Conservation (phyloP, 2,888 invertebrate genomes). For the Cephus rjabovi region DNA sequence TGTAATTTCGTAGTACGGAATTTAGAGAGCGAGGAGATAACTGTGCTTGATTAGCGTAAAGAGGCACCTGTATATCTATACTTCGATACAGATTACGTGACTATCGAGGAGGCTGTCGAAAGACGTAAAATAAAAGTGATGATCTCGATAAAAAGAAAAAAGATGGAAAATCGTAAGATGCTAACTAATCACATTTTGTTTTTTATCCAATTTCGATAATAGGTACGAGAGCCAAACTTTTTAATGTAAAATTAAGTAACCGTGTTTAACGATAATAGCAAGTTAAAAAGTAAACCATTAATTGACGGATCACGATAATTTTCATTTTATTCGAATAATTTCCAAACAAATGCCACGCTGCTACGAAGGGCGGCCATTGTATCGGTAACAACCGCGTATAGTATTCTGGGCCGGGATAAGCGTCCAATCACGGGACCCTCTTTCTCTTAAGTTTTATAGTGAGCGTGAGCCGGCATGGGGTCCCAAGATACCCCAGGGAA, state of each 20-base stretch:
- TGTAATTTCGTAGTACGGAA: background rate
- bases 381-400: slow-evolving; percentile 11
- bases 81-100: background rate
- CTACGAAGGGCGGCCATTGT: slow-evolving; percentile 13
- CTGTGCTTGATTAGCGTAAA: background rate
- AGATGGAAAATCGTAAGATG: background rate
- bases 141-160: background rate
- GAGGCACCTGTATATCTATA: background rate
- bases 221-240: background rate
- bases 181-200: background rate
- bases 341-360: background rate
- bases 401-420: slow-evolving; percentile 7
- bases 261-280: background rate
- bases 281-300: background rate
- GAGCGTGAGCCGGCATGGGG: slow-evolving; percentile 2
- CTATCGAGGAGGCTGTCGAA: background rate
- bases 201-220: background rate
- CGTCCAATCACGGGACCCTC: slow-evolving; percentile 16
- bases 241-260: background rate
- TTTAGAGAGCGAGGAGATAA: background rate
- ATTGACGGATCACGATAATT: background rate
- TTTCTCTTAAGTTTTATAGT: slow-evolving; percentile 2
- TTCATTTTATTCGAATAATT: background rate
- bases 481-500: slow-evolving; percentile 13
- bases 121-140: background rate